phyloP scores from a whole-genome alignment of 1,140 invertebrate species.

The Apocrypta bakeri region DNA sequence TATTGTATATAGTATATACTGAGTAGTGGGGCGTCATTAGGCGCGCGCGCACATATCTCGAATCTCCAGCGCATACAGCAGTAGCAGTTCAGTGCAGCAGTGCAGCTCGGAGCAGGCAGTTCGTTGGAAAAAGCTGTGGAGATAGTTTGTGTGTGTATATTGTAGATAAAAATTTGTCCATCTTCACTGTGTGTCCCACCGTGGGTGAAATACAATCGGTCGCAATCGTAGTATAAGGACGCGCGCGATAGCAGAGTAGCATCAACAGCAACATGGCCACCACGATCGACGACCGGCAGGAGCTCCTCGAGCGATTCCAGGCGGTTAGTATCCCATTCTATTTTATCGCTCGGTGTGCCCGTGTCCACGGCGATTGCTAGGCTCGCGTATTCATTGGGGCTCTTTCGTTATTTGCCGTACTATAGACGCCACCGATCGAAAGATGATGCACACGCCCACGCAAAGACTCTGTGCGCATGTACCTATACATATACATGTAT shows the following conservation, averaged over 20 bases:
- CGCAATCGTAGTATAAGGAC: neutral
- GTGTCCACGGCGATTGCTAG: neutral
- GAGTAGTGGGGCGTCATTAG: neutral
- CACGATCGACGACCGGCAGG: conserved; percentile 71
- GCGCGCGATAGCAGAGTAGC: neutral
- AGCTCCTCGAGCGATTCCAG: conserved; percentile 69
- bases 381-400: no score
- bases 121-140: no score
- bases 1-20: no score
- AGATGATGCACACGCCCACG: neutral
- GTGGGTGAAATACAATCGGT: neutral
- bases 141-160: neutral
- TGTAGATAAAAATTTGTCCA: neutral
- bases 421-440: neutral
- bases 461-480: neutral
- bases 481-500: neutral
- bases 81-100: neutral
- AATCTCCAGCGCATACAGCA: neutral
- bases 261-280: conserved; percentile 68
- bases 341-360: neutral
- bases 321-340: conserved; percentile 61
- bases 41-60: neutral
- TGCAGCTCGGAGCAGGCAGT: neutral
- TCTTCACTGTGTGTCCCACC: neutral
- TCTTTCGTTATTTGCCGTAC: neutral